A percentile compares a stretch with the other conserved stretches of the same genome.
Conservation (phyloP, 2,888 invertebrate species). For the Drosophila merina region DNA sequence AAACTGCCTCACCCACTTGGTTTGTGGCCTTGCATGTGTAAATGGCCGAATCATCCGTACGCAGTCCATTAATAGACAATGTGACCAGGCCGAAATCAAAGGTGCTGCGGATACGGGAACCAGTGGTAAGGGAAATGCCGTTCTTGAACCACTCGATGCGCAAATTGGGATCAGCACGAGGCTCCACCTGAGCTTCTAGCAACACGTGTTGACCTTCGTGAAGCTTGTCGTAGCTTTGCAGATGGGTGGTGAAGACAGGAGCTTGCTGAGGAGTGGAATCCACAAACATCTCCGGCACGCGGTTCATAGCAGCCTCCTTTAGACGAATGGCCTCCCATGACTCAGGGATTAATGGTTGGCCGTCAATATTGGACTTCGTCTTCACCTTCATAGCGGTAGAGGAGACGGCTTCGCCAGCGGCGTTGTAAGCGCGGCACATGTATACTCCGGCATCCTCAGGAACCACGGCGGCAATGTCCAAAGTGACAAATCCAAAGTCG, state of each 20-base stretch:
- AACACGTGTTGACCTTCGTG: constrained; percentile 94
- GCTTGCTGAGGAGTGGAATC: constrained; percentile 94
- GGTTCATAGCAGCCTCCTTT: constrained; percentile 96
- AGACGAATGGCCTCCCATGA: constrained; percentile 96
- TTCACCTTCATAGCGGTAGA: constrained; percentile 95
- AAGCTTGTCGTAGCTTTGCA: constrained; percentile 92
- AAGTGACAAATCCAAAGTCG: constrained; percentile 96
- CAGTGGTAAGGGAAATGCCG: constrained; percentile 92
- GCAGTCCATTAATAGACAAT: constrained; percentile 93
- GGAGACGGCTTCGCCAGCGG: constrained; percentile 96
- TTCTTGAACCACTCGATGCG: constrained; percentile 97
- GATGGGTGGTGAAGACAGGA: constrained; percentile 97
- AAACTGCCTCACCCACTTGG: constrained; percentile 96
- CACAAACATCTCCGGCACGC: constrained; percentile 94
- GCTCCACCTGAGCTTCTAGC: constrained; percentile 95
- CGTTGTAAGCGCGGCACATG: constrained; percentile 97
- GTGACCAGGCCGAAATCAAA: constrained; percentile 99
- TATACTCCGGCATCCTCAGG: constrained; percentile 96
- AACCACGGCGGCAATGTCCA: constrained; percentile 95
- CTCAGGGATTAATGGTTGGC: constrained; percentile 94
- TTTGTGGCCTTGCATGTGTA: constrained; percentile 98
- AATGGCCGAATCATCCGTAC: constrained; percentile 96
- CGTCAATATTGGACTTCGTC: constrained; percentile 91
- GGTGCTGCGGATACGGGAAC: constrained; percentile 95
- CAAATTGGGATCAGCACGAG: constrained; percentile 93